These are phyloP conservation scores for Siniperca knerii DNA, from an alignment of 2,113 vertebrate genomes.

Conservation along the genomic window DNA sequence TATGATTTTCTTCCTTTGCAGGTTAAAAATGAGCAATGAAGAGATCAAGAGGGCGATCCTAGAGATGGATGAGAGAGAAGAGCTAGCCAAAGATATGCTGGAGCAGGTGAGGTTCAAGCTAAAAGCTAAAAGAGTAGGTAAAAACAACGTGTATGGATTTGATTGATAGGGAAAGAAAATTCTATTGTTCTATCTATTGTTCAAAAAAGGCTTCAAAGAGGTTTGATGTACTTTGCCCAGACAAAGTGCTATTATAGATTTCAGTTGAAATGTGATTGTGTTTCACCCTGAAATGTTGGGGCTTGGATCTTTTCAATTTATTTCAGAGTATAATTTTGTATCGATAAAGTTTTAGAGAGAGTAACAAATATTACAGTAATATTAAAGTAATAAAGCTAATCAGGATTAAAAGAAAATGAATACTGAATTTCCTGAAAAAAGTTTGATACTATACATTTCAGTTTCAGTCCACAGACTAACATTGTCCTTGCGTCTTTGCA, in stretches of 20 bases:
- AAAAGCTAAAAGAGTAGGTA: no score
- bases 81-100: conserved; percentile 97
- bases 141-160: background rate
- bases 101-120: conserved; percentile 88
- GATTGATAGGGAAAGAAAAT: background rate
- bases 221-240: background rate
- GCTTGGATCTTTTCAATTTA: background rate
- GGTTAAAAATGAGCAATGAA: conserved; percentile 96
- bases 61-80: conserved; percentile 98
- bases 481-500: conserved; percentile 55
- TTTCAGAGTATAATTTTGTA: background rate
- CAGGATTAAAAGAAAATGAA: background rate
- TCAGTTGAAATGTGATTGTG: background rate
- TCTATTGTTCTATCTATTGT: background rate
- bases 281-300: background rate
- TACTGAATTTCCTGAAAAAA: background rate
- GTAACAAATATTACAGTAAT: background rate
- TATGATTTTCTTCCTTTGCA: conserved; percentile 58
- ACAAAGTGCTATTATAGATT: background rate
- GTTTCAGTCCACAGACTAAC: background rate
- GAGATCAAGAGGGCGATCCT: conserved; percentile 95
- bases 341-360: background rate
- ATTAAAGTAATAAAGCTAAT: background rate
- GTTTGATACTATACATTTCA: background rate
- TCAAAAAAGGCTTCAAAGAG: background rate